These are phyloP conservation scores for Petrolisthes cinctipes DNA, from an alignment of 2,888 invertebrate genomes.

Conservation along the genomic window DNA sequence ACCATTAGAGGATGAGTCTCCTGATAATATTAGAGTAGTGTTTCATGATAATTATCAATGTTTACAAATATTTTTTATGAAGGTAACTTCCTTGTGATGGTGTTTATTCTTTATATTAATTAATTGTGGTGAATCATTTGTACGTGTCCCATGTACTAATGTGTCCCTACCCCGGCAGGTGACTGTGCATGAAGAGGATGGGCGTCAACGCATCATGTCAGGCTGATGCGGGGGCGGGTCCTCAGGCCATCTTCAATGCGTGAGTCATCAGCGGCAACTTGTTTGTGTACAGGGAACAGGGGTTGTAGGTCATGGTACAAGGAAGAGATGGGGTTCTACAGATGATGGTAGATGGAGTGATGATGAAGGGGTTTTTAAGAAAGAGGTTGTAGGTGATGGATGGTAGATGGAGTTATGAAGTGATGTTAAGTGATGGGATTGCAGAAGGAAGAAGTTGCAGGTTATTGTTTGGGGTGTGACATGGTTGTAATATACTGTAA, in stretches of 20 bases:
- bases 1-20: too few species aligned
- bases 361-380: not conserved
- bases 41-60: too few species aligned
- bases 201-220: constrained; percentile 66
- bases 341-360: not conserved
- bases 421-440: too few species aligned
- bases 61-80: too few species aligned
- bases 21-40: too few species aligned
- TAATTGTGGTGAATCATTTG: not conserved
- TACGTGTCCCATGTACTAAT: not conserved
- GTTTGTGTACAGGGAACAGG: not conserved
- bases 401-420: not conserved
- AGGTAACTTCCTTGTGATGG: too few species aligned
- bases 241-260: constrained; percentile 64
- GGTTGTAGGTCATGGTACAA: not conserved
- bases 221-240: constrained; percentile 63
- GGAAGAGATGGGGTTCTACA: not conserved
- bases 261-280: constrained; percentile 40
- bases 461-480: too few species aligned
- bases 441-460: too few species aligned
- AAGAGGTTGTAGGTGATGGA: not conserved
- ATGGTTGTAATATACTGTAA: too few species aligned
- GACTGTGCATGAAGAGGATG: constrained; percentile 62
- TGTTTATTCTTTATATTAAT: not conserved
- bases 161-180: constrained; percentile 21